These are phyloP conservation scores for Pangasius sanitwongsei DNA, from an alignment of 2,797 vertebrate genomes.

Conservation along the genomic window DNA sequence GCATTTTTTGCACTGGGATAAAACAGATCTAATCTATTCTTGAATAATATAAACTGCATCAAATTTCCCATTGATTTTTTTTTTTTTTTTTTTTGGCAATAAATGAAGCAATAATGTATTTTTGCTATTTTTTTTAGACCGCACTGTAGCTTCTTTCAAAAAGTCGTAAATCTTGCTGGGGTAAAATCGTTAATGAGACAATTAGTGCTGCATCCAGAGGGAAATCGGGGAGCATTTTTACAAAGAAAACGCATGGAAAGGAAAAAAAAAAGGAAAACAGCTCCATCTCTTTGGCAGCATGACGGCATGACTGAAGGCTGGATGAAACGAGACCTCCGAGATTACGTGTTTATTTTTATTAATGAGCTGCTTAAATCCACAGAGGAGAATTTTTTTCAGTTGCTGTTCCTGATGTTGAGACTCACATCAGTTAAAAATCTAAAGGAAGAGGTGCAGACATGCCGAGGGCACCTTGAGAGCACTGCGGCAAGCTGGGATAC, in stretches of 20 bases:
- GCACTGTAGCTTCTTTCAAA: constrained; percentile 11
- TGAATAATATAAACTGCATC: constrained; percentile 14
- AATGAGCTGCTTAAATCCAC: constrained; percentile 22
- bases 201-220: constrained; percentile 33
- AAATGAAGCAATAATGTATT: constrained; percentile 24
- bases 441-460: background rate
- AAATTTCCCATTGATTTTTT: background rate
- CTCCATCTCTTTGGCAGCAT: constrained; percentile 11
- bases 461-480: constrained; percentile 27
- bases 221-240: constrained; percentile 15
- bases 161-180: constrained; percentile 26
- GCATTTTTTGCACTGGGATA: constrained; percentile 3
- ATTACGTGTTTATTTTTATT: constrained; percentile 27
- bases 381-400: background rate
- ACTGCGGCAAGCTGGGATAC: constrained; percentile 27
- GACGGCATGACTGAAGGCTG: constrained; percentile 7
- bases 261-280: background rate
- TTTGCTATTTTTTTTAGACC: background rate
- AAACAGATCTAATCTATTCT: constrained; percentile 19
- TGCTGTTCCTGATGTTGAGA: background rate
- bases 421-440: constrained; percentile 12
- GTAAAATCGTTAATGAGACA: constrained; percentile 43
- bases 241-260: constrained; percentile 1
- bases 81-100: background rate
- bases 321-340: constrained; percentile 13